Evolutionary conservation across 2,797 vertebrate genomes (phyloP).

Genomic region (Cheirogaleus major): DNA sequence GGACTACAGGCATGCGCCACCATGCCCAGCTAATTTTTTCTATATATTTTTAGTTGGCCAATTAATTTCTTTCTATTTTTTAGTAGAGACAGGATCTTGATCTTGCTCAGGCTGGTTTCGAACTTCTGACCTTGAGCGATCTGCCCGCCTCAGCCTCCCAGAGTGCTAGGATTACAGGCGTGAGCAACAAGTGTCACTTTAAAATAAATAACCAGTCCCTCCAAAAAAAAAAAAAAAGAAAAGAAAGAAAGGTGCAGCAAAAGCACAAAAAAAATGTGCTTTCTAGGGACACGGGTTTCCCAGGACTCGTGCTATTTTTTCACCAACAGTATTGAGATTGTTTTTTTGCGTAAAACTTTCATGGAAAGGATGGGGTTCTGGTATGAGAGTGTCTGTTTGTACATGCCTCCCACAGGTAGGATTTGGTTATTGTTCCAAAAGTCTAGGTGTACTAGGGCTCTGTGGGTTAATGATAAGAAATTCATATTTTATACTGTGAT

Average conservation of each 20-base stretch:
- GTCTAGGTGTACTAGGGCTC: not conserved
- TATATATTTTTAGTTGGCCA: too few relatives aligned
- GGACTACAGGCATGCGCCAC: too few relatives aligned
- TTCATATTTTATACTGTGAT: not conserved
- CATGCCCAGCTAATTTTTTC: too few relatives aligned
- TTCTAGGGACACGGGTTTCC: not conserved
- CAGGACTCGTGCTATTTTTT: not conserved
- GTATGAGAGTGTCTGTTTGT: not conserved
- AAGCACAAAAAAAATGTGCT: not conserved
- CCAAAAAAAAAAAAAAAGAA: not conserved
- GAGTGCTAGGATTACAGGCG: too few relatives aligned
- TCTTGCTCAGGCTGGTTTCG: too few relatives aligned
- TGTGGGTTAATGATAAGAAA: not conserved
- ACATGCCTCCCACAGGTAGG: not conserved
- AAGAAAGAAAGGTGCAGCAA: not conserved
- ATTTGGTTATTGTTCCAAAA: not conserved
- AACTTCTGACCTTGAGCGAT: too few relatives aligned
- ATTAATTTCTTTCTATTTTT: too few relatives aligned
- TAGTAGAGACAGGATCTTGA: too few relatives aligned
- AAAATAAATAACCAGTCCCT: not conserved
- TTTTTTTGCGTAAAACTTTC: not conserved
- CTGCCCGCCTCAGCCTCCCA: too few relatives aligned
- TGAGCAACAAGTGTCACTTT: not conserved
- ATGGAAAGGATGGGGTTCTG: not conserved
- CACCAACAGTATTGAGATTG: not conserved